These are phyloP conservation scores for Nemurella pictetii DNA, from an alignment of 2,888 invertebrate genomes.

Conservation along the genomic window DNA sequence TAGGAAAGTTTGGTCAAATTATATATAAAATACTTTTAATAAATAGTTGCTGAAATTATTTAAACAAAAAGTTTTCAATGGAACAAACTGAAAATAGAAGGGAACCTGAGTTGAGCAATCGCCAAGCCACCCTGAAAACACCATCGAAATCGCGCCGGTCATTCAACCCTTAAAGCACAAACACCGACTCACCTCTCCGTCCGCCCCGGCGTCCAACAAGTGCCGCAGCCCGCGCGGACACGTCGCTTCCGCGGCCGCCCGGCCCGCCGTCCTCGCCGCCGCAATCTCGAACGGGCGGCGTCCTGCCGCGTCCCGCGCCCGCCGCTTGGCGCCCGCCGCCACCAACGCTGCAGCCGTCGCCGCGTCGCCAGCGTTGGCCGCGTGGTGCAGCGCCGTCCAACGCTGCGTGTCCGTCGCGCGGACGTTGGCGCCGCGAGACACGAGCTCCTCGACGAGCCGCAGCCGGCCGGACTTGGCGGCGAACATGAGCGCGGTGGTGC, in stretches of 20 bases:
- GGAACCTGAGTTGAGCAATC: too few relatives aligned
- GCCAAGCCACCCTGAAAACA: too few relatives aligned
- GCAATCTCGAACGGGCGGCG: conserved; percentile 40
- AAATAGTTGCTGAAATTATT: too few relatives aligned
- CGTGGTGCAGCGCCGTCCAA: conserved; percentile 43
- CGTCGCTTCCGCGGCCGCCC: conserved; percentile 38
- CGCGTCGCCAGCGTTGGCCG: conserved; percentile 37
- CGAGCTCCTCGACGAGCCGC: conserved; percentile 39
- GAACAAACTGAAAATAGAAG: too few relatives aligned
- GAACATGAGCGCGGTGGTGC: conserved; percentile 41
- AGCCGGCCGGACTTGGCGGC: conserved; percentile 38
- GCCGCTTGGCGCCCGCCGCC: conserved; percentile 41
- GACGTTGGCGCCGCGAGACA: conserved; percentile 39
- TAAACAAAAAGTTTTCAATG: too few relatives aligned
- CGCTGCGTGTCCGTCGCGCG: conserved; percentile 42
- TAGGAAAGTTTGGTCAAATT: too few relatives aligned
- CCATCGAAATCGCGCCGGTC: background rate
- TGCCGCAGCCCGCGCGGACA: background rate
- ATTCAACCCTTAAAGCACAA: background rate
- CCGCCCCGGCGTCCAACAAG: background rate
- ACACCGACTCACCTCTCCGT: background rate
- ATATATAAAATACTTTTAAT: too few relatives aligned
- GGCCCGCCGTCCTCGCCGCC: conserved; percentile 24
- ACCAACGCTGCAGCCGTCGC: conserved; percentile 37
- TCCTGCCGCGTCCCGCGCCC: conserved; percentile 37